Evolutionary conservation across 35 echinoderm and acorn worm genomes (phyloP).

Genomic region (Lytechinus variegatus): DNA sequence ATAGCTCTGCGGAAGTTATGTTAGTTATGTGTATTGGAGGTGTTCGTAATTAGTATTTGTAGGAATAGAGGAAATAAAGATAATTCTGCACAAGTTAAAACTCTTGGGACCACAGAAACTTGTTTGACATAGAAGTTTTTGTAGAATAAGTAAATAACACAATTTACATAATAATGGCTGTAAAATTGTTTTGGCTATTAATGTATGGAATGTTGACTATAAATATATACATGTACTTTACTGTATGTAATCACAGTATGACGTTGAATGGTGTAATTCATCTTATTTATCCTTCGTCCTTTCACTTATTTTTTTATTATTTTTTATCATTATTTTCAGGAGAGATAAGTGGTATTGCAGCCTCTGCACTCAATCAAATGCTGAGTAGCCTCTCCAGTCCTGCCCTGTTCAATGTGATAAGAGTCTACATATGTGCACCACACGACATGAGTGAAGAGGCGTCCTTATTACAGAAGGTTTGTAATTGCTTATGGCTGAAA

Average conservation of each 20-base stretch:
- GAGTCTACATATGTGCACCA: conserved; percentile 70
- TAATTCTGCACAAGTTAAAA: too few species aligned
- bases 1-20: too few species aligned
- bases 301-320: neutral
- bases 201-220: too few species aligned
- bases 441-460: conserved; percentile 61
- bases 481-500: neutral
- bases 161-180: too few species aligned
- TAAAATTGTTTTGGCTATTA: too few species aligned
- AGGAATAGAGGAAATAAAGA: too few species aligned
- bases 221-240: too few species aligned
- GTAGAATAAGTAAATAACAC: too few species aligned
- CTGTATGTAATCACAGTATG: neutral
- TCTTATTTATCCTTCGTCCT: neutral
- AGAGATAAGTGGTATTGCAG: conserved; percentile 44
- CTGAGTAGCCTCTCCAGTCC: conserved; percentile 61
- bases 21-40: too few species aligned
- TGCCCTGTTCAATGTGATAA: conserved; percentile 66
- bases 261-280: neutral
- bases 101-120: too few species aligned
- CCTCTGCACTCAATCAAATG: conserved; percentile 61
- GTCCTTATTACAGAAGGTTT: conserved; percentile 63
- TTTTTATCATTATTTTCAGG: conserved; percentile 12
- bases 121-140: too few species aligned
- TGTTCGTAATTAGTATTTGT: too few species aligned